Base-by-base conservation (phyloP, 2,797 vertebrate genomes). In the Helostoma temminkii region DNA sequence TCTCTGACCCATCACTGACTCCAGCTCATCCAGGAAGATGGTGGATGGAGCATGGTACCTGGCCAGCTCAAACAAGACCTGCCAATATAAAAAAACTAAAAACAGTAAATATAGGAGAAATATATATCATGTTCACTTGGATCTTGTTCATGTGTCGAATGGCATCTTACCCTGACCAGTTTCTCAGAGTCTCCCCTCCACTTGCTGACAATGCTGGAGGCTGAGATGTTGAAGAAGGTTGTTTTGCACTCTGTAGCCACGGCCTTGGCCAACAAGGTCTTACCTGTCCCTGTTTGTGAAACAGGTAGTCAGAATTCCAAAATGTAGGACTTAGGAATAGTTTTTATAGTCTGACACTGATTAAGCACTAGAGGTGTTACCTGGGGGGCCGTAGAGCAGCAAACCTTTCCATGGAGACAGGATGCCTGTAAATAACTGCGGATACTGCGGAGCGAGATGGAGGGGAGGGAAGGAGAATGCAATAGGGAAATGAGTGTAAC, bases 181-280 rank as follows among this genome's bases (percentile, higher is more conserved):
- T 99, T 99, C 90, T 99, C 98, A 0, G 97, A 99, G 83, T 99
- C 96, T 22, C 97, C 97, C 55, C 97, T 96, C 98, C 97, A 99
- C 78, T 99, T 99, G 94, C 98, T 99, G 87, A 98, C 96, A 36
- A 99, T 98, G 82, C 96, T 99, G 54, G 97, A 98, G 10, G 97
- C 96, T 1, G 97, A 98, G 82, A 99, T 98, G 90, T 99, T 99
- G 86, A 99, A 99, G 91, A 99, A 99, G 0, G 97, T 99, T 0
- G 97, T 99, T 39, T 94, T 96, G 69, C 97, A 96, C 83, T 98
- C 98, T 0, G 97, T 98, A 47, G 98, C 98, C 47, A 99, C 97
- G 1, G 97, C 98, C 90, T 98, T 98, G 58, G 98, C 97, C 74
- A 99, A 93, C 85, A 98, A 86, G 0, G 98, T 99, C 91, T 99